Percentiles rank a stretch among this genome's conserved stretches.
These are phyloP conservation scores for Pycnomerus fuliginosus DNA, from an alignment of 2,888 invertebrate species.

Conservation along the genomic window DNA sequence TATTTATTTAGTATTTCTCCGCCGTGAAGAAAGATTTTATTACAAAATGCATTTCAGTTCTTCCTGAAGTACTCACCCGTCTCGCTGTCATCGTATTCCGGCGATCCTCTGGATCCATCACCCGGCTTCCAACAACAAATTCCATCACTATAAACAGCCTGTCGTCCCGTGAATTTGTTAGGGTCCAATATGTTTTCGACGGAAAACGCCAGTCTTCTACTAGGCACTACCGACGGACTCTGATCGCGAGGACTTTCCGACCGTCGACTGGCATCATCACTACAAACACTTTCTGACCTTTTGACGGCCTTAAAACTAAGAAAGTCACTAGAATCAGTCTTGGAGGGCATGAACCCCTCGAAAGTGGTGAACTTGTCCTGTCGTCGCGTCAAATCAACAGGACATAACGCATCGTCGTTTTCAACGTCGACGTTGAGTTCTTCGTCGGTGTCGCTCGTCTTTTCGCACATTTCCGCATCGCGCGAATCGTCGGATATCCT, in stretches of 20 bases:
- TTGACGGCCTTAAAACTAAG: conserved; percentile 42
- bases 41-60: no score
- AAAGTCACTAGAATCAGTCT: conserved; percentile 35
- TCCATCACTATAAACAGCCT: conserved; percentile 48
- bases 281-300: conserved; percentile 53
- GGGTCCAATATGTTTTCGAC: conserved; percentile 91
- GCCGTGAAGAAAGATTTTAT: no score
- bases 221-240: conserved; percentile 52
- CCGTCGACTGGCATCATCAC: conserved; percentile 50
- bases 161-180: conserved; percentile 81
- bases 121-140: conserved; percentile 57
- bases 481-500: conserved; percentile 49
- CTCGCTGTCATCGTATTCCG: conserved; percentile 59
- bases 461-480: conserved; percentile 48
- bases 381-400: conserved; percentile 52
- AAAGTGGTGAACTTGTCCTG: conserved; percentile 46
- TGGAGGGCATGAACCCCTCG: conserved; percentile 36
- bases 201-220: conserved; percentile 72
- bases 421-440: conserved; percentile 51
- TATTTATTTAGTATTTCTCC: no score
- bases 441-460: conserved; percentile 41
- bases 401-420: conserved; percentile 49
- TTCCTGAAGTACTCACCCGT: conserved; percentile 45
- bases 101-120: conserved; percentile 54
- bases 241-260: conserved; percentile 48